A percentile compares a stretch with the other conserved stretches of the same genome.
phyloP scores from a whole-genome alignment of 2,888 invertebrate species.

The Bugula neritina region DNA sequence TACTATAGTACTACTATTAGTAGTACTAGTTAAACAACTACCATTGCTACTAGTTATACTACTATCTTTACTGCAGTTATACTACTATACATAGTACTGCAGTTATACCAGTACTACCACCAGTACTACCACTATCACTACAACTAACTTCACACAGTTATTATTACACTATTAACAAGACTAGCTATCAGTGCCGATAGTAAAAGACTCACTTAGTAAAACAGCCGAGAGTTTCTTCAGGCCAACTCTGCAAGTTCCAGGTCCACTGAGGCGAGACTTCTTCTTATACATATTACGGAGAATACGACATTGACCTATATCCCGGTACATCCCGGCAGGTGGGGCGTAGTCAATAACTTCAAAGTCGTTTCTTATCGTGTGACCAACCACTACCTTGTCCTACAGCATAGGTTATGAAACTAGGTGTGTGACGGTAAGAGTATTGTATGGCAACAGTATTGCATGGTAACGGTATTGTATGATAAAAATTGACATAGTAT shows the following conservation, averaged over 20 bases:
- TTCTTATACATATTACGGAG: slow-evolving; percentile 32
- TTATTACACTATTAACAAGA: too few relatives aligned
- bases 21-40: too few relatives aligned
- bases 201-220: slow-evolving; percentile 32
- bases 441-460: too few relatives aligned
- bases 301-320: slow-evolving; percentile 34
- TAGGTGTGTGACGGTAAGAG: too few relatives aligned
- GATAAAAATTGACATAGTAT: not conserved
- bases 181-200: too few relatives aligned
- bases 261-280: slow-evolving; percentile 4
- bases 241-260: slow-evolving; percentile 20
- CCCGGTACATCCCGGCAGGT: slow-evolving; percentile 33
- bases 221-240: slow-evolving; percentile 33
- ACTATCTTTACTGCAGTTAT: too few relatives aligned
- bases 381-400: slow-evolving; percentile 45
- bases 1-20: too few relatives aligned
- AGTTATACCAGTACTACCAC: too few relatives aligned
- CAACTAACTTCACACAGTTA: too few relatives aligned
- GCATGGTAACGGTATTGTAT: not conserved
- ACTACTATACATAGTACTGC: too few relatives aligned
- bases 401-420: slow-evolving; percentile 34
- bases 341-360: slow-evolving; percentile 35
- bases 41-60: too few relatives aligned
- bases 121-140: too few relatives aligned
- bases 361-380: slow-evolving; percentile 43